Evolutionary conservation across 2,113 vertebrate genomes (phyloP).

Genomic region (Dromaius novaehollandiae): DNA sequence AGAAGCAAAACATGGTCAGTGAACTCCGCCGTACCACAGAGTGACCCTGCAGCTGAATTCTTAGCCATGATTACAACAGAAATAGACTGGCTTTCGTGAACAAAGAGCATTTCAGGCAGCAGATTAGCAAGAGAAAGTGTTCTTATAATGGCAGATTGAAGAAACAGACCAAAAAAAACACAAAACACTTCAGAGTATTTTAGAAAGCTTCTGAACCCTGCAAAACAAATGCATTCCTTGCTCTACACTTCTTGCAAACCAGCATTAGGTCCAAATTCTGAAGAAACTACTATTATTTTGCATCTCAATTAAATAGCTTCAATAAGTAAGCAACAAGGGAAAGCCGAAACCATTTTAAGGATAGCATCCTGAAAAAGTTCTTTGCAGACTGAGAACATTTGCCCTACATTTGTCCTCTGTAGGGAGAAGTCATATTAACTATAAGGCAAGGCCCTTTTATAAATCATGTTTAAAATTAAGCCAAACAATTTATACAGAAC

Average conservation of each 20-base stretch:
- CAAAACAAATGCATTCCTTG: neutral
- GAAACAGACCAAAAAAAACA: neutral
- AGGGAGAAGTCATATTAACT: neutral
- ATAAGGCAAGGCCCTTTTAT: neutral
- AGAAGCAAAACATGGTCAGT: constrained; percentile 54
- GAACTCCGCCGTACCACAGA: constrained; percentile 57
- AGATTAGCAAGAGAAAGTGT: constrained; percentile 22
- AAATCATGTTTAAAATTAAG: constrained; percentile 25
- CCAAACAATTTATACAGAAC: neutral
- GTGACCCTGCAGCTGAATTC: constrained; percentile 54
- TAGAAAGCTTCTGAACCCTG: neutral
- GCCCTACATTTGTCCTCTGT: neutral
- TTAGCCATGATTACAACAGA: constrained; percentile 44
- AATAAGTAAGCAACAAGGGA: neutral
- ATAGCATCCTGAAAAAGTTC: neutral
- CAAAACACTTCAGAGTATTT: neutral
- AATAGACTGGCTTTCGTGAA: constrained; percentile 49
- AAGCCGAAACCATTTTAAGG: neutral
- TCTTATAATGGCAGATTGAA: constrained; percentile 9
- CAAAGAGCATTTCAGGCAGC: constrained; percentile 51
- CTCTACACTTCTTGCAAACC: fast-evolving
- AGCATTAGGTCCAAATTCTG: neutral
- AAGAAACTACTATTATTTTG: neutral
- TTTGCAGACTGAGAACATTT: neutral
- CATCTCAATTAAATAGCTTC: neutral